These are phyloP conservation scores for Blomia tropicalis DNA, from an alignment of 2,888 invertebrate species.

Conservation along the genomic window DNA sequence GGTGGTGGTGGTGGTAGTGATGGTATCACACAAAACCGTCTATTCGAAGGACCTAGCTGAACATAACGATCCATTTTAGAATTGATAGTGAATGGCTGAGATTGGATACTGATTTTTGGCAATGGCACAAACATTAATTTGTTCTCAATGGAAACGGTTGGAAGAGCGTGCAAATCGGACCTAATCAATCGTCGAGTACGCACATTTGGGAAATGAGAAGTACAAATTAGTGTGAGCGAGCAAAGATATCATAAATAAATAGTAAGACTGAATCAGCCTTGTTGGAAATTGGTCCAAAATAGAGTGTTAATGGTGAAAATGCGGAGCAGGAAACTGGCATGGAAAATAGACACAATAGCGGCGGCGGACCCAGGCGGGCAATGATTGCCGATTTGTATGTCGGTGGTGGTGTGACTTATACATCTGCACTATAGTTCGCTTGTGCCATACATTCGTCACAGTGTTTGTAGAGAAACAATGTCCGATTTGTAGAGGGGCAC, in stretches of 20 bases:
- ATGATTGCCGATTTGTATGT: not conserved
- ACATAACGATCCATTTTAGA: too few species aligned
- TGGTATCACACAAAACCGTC: too few species aligned
- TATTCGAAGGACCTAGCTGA: too few species aligned
- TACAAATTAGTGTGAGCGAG: too few species aligned
- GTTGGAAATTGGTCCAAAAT: not conserved
- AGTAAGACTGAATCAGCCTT: too few species aligned
- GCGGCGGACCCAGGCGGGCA: not conserved
- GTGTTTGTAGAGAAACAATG: not conserved
- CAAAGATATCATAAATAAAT: not conserved
- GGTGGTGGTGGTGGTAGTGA: too few species aligned
- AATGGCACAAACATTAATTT: not conserved
- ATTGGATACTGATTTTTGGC: too few species aligned
- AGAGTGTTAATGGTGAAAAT: not conserved
- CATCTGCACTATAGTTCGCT: not conserved
- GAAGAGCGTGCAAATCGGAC: conserved; percentile 4
- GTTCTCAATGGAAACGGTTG: not conserved
- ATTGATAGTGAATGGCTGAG: not conserved
- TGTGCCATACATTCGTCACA: conserved; percentile 2
- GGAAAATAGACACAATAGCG: not conserved
- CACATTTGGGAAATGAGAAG: too few species aligned
- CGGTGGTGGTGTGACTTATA: not conserved
- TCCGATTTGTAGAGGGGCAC: not conserved
- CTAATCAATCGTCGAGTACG: conserved; percentile 13
- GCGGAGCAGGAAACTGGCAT: not conserved